A percentile compares a stretch with the other conserved stretches of the same genome.
phyloP scores from a whole-genome alignment of 2,797 vertebrate species.

The Halcyon chelicuti region DNA sequence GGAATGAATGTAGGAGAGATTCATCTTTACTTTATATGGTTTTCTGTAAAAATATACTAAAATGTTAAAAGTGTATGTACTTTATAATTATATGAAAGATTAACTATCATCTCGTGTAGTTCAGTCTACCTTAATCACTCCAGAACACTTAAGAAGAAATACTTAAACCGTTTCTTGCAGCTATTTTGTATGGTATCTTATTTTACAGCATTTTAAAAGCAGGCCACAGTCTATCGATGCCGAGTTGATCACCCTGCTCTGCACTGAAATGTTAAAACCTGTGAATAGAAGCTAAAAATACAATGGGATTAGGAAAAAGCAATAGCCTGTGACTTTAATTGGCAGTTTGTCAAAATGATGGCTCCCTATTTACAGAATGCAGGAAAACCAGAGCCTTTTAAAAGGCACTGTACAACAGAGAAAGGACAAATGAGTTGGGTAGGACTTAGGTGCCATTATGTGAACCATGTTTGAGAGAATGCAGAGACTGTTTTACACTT shows the following conservation, averaged over 20 bases:
- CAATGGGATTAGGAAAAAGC: background rate
- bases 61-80: slow-evolving; percentile 19
- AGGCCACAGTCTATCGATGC: background rate
- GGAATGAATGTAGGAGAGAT: background rate
- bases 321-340: background rate
- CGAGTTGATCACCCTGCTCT: background rate
- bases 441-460: background rate
- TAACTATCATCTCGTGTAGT: slow-evolving; percentile 42
- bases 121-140: slow-evolving; percentile 51
- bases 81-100: slow-evolving; percentile 65
- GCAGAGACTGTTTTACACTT: background rate
- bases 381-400: slow-evolving; percentile 9
- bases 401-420: background rate
- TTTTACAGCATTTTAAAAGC: background rate
- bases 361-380: background rate
- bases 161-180: background rate
- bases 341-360: background rate
- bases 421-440: background rate
- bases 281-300: background rate
- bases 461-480: background rate
- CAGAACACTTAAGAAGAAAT: slow-evolving; percentile 49
- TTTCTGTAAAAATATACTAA: background rate
- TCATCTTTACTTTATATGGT: background rate
- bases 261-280: background rate
- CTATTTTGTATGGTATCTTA: background rate